Base-by-base conservation (phyloP, 2,888 invertebrate genomes). In the Drepanosiphum platanoidis region DNA sequence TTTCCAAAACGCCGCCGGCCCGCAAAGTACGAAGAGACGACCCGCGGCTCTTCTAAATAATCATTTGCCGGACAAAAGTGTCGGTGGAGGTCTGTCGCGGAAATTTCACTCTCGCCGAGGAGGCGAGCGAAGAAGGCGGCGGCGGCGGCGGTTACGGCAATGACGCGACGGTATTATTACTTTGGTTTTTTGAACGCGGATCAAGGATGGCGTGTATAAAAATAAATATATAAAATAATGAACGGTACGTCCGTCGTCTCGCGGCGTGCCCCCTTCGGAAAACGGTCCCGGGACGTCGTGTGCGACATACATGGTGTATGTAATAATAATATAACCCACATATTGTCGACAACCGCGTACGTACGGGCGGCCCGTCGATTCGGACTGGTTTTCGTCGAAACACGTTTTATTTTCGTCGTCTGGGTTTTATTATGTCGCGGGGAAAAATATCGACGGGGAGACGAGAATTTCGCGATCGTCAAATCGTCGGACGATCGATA, bases 341-440 rank as follows among this genome's bases (percentile, higher is more conserved):
- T 68, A 71, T n/a, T n/a, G n/a, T n/a, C n/a, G n/a, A n/a, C n/a
- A 27, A 34, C 46, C 15, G n/a, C 7, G 18, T 36, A 70, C 11
- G 30, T 18, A 46, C 70, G 68, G n/a, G n/a, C n/a, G n/a, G n/a
- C n/a, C 52, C 79, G 66, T 13, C 70, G 11, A 80, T 30, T 70
- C 11, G 34, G 36, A 80, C 80, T 58, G 70, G 70, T 80, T 70
- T 42, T 78, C 36, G 36, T 32, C 7, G 30, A 79, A 79, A 80
- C 70, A 27, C 11, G 70, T 80, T 80, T 79, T 64, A 8, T 61
- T 64, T 64, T 42, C 66, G 70, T 80, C 70, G 80, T 80, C 70
- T 58, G 70, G 80, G 70, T 52, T 36, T 70, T 70, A 68, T 30
- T 58, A 70, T 27, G 68, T 70, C 3, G 52, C 27, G 30, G 9